Percentiles rank a stretch among this genome's conserved stretches.
These are phyloP conservation scores for Sycophaga agraensis DNA, from an alignment of 1,140 invertebrate genomes.

Conservation along the genomic window DNA sequence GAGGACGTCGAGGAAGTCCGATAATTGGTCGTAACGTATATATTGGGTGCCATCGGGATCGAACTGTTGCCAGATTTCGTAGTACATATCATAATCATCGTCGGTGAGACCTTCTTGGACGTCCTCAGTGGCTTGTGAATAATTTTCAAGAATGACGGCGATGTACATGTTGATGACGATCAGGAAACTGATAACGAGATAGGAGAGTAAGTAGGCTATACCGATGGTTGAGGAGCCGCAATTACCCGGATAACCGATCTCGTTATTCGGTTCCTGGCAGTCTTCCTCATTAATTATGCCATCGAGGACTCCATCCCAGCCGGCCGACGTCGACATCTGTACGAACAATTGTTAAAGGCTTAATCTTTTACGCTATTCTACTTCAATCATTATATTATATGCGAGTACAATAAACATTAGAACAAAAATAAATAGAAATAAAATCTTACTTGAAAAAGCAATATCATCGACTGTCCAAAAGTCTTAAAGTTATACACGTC, in stretches of 20 bases:
- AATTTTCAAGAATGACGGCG: slow-evolving; percentile 98
- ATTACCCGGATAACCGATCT: slow-evolving; percentile 83
- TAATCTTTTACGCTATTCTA: too few species aligned
- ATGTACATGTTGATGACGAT: slow-evolving; percentile 99
- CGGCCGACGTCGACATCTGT: slow-evolving; percentile 97
- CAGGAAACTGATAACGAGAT: slow-evolving; percentile 96
- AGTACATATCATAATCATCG: slow-evolving; percentile 99
- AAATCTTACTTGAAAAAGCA: slow-evolving; percentile 88
- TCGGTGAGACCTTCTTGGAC: slow-evolving; percentile 97
- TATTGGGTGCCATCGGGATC: slow-evolving; percentile 97
- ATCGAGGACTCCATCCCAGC: slow-evolving; percentile 94
- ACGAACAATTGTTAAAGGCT: not conserved
- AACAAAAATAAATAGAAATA: too few species aligned
- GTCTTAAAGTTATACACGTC: slow-evolving; percentile 98
- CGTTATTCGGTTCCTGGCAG: slow-evolving; percentile 83
- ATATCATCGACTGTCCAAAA: slow-evolving; percentile 96
- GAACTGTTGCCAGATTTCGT: slow-evolving; percentile 98
- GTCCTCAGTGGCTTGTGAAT: slow-evolving; percentile 94
- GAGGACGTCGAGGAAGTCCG: slow-evolving; percentile 92
- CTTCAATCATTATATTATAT: too few species aligned
- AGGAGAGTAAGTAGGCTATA: slow-evolving; percentile 91
- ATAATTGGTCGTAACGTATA: slow-evolving; percentile 89
- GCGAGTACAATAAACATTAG: too few species aligned
- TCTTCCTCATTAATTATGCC: slow-evolving; percentile 95
- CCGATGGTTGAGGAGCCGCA: slow-evolving; percentile 92